Percentiles rank a stretch among this genome's conserved stretches.
These are phyloP conservation scores for Bradynema listronoti DNA, from an alignment of 1,140 invertebrate genomes.

Conservation along the genomic window DNA sequence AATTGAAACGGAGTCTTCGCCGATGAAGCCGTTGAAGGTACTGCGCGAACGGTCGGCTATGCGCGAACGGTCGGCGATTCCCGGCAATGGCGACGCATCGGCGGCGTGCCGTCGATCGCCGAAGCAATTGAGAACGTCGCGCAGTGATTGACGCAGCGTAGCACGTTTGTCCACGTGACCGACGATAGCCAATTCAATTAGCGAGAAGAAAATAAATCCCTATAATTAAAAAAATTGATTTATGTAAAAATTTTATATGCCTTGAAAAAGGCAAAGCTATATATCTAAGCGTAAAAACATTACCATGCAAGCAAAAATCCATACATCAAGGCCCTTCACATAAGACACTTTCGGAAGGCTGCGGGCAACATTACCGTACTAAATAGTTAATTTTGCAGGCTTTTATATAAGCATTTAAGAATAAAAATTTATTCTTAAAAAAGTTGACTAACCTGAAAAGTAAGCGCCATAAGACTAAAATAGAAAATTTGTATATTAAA, in stretches of 20 bases:
- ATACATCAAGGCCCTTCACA: slow-evolving; percentile 35
- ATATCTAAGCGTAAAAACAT: background rate
- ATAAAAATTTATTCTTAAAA: slow-evolving; percentile 16
- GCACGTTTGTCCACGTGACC: slow-evolving; percentile 36
- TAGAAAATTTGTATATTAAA: slow-evolving; percentile 36
- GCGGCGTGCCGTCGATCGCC: no score
- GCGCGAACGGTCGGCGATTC: slow-evolving; percentile 1
- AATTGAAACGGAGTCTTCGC: background rate
- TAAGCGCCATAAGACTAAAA: slow-evolving; percentile 27
- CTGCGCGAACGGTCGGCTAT: slow-evolving; percentile 1
- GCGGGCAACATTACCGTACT: slow-evolving; percentile 41
- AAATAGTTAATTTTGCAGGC: background rate
- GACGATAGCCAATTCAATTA: slow-evolving; percentile 39
- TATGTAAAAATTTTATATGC: background rate
- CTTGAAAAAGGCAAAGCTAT: background rate
- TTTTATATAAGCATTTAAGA: slow-evolving; percentile 5
- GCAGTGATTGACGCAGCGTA: no score
- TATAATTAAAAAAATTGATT: background rate
- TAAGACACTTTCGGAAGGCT: slow-evolving; percentile 37
- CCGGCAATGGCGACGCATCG: background rate
- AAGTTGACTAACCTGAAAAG: slow-evolving; percentile 31
- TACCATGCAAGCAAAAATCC: slow-evolving; percentile 42
- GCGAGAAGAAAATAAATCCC: slow-evolving; percentile 41
- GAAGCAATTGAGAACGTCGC: no score
- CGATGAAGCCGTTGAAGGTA: background rate